These are phyloP conservation scores for Rhincodon typus DNA, from an alignment of 2,797 vertebrate species.

Conservation along the genomic window DNA sequence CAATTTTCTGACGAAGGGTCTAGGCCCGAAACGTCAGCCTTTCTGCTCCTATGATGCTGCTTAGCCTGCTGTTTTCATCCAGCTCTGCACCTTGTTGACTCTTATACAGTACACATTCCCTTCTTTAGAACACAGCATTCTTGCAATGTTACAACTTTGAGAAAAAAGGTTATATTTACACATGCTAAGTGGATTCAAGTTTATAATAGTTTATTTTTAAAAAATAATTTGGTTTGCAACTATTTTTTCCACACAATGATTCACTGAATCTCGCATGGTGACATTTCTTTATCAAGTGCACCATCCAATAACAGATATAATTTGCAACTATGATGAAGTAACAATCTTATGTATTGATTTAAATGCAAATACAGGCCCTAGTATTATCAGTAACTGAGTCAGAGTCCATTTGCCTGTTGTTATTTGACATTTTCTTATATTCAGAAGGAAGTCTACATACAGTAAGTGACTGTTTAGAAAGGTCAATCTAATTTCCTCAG, in stretches of 20 bases:
- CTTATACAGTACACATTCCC: neutral
- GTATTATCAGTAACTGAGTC: constrained; percentile 27
- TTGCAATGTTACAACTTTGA: neutral
- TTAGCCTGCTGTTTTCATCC: too few species aligned
- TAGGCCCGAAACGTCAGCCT: too few species aligned
- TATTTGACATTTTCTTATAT: constrained; percentile 18
- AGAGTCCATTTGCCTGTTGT: constrained; percentile 26
- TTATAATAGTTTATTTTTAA: neutral
- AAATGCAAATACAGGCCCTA: constrained; percentile 23
- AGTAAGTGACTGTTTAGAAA: constrained; percentile 34
- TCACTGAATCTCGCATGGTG: neutral
- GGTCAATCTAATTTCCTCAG: constrained; percentile 35
- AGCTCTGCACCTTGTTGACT: too few species aligned
- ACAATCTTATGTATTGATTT: constrained; percentile 16
- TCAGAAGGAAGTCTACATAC: constrained; percentile 26
- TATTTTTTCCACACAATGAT: neutral
- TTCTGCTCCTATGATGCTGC: too few species aligned
- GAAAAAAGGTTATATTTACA: neutral
- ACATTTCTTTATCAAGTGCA: neutral
- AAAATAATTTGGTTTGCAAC: neutral
- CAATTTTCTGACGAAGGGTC: too few species aligned
- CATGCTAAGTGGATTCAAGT: neutral
- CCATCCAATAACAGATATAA: constrained; percentile 5
- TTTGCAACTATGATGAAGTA: constrained; percentile 6
- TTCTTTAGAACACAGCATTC: neutral